Percentiles rank a stretch among this genome's conserved stretches.
Evolutionary conservation across 2,888 invertebrate species (phyloP).

Genomic region (Diachrysia chrysitis): DNA sequence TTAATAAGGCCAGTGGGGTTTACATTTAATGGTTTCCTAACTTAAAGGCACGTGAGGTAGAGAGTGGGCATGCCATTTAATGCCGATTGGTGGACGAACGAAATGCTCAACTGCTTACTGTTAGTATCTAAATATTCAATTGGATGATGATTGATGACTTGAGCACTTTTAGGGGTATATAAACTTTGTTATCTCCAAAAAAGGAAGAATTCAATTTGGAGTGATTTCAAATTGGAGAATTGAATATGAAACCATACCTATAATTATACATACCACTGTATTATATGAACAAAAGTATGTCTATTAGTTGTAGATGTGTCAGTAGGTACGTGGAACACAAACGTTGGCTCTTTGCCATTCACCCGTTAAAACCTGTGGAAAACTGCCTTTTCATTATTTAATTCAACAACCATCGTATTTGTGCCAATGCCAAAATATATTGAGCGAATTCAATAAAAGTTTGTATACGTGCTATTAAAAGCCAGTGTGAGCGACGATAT

Average conservation of each 20-base stretch:
- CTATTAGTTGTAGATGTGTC: slow-evolving; percentile 51
- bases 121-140: too few relatives aligned
- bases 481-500: slow-evolving; percentile 56
- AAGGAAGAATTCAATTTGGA: neutral
- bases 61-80: neutral
- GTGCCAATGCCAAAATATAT: slow-evolving; percentile 81
- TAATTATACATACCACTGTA: slow-evolving; percentile 42
- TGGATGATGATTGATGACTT: neutral
- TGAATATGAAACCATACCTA: too few relatives aligned
- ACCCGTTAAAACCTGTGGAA: slow-evolving; percentile 80
- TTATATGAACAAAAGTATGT: slow-evolving; percentile 60
- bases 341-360: slow-evolving; percentile 81
- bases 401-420: slow-evolving; percentile 85
- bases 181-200: neutral
- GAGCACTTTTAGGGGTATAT: neutral
- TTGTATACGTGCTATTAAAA: slow-evolving; percentile 62
- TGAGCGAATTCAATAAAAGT: slow-evolving; percentile 67
- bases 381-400: slow-evolving; percentile 84
- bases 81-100: neutral
- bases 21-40: neutral
- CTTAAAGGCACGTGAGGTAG: neutral
- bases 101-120: neutral
- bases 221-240: neutral
- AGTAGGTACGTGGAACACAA: slow-evolving; percentile 63
- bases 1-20: neutral